Conservation (phyloP, 1,140 invertebrate species). For the Asobara japonica region DNA sequence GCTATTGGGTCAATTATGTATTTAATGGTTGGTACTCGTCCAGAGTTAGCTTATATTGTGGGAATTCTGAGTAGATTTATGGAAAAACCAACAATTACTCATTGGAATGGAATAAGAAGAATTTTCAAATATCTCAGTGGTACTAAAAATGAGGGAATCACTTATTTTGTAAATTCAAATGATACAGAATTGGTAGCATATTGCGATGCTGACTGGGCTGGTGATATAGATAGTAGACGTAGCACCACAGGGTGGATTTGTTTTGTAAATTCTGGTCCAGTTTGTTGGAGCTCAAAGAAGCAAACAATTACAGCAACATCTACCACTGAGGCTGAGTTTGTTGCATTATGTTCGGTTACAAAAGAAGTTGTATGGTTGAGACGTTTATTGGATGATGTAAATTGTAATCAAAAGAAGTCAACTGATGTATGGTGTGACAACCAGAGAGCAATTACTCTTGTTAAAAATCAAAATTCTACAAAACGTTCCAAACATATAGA, state of each 20-base stretch:
- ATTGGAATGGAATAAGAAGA: neutral
- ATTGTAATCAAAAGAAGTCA: neutral
- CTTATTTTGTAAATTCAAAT: neutral
- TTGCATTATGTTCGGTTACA: slow-evolving; percentile 52
- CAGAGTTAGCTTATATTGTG: neutral
- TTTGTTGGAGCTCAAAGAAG: slow-evolving; percentile 57
- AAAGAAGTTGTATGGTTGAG: slow-evolving; percentile 55
- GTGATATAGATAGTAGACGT: slow-evolving; percentile 47
- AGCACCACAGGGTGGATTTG: slow-evolving; percentile 53
- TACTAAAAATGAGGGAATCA: neutral
- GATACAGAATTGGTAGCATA: neutral
- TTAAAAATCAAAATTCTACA: slow-evolving; percentile 51
- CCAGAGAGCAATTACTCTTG: slow-evolving; percentile 55
- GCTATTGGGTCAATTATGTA: neutral
- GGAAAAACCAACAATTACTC: neutral
- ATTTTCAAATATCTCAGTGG: neutral
- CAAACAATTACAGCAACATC: slow-evolving; percentile 42
- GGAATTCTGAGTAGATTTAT: neutral
- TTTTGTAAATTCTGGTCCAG: slow-evolving; percentile 44
- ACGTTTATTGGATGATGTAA: slow-evolving; percentile 34
- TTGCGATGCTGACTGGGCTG: slow-evolving; percentile 33
- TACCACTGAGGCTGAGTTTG: slow-evolving; percentile 59
- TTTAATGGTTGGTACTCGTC: neutral
- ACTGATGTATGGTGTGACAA: slow-evolving; percentile 46
- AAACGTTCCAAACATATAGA: slow-evolving; percentile 52